Evolutionary conservation across 2,113 vertebrate genomes (phyloP).

Genomic region (Tapirus terrestris): DNA sequence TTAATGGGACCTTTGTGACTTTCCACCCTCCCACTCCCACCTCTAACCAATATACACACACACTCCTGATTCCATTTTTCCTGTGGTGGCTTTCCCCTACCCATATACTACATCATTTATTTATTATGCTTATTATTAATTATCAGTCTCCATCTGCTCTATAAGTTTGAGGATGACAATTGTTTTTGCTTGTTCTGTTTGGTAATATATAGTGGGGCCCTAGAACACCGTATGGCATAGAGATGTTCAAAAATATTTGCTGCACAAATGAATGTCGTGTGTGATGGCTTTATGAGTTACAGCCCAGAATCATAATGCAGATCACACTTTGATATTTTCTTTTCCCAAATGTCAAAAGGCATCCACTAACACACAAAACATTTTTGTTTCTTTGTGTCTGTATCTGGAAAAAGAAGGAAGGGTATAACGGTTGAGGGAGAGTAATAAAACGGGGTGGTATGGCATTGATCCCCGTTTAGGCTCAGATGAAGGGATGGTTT

Average conservation of each 20-base stretch:
- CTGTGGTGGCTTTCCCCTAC: background rate
- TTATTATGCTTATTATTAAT: background rate
- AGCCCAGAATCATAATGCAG: background rate
- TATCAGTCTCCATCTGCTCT: background rate
- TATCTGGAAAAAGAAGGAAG: background rate
- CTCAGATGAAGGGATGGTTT: background rate
- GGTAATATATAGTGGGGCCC: accelerated
- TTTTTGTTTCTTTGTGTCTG: background rate
- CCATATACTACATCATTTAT: background rate
- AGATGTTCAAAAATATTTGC: background rate
- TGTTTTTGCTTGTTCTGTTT: background rate
- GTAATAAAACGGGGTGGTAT: background rate
- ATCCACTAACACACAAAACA: background rate
- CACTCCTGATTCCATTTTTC: background rate
- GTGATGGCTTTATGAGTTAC: background rate
- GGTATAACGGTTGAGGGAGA: background rate
- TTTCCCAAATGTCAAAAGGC: background rate
- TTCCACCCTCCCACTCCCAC: background rate
- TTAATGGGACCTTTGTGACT: background rate
- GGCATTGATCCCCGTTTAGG: background rate
- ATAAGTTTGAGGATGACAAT: background rate
- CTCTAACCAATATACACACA: background rate
- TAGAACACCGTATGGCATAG: background rate
- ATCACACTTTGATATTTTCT: background rate
- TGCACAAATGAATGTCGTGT: background rate